phyloP scores from a whole-genome alignment of 2,113 vertebrate species.

The Pachyramphus minor region DNA sequence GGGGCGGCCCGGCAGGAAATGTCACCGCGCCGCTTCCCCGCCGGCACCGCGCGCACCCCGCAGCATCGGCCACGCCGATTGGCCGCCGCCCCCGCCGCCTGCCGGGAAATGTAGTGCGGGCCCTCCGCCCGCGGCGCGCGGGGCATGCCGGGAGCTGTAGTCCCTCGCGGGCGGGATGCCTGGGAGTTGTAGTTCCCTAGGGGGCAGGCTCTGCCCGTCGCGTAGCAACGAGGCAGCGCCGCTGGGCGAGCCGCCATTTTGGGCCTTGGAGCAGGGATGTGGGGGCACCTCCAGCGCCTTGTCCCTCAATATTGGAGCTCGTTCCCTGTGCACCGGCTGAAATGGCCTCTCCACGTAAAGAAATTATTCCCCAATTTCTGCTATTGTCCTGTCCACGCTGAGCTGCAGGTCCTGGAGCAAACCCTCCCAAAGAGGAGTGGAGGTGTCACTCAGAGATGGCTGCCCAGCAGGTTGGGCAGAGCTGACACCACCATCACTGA shows the following conservation, averaged over 20 bases:
- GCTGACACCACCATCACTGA: accelerated
- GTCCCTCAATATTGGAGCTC: accelerated
- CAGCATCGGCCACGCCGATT: neutral
- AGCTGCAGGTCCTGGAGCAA: neutral
- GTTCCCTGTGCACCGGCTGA: accelerated
- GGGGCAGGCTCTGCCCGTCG: neutral
- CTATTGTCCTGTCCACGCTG: accelerated
- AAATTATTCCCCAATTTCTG: neutral
- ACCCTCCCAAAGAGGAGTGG: accelerated
- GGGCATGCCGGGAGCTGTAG: neutral
- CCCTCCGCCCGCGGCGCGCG: accelerated
- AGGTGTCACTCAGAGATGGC: no score
- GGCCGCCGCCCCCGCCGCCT: accelerated
- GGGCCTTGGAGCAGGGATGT: accelerated
- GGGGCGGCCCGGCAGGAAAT: constrained; percentile 66
- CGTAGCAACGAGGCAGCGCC: neutral
- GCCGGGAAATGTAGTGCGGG: constrained; percentile 43
- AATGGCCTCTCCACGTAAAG: accelerated
- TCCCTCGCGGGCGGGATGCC: accelerated
- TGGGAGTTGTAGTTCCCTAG: neutral
- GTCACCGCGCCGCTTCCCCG: constrained; percentile 66
- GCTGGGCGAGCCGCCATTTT: neutral
- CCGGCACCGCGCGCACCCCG: neutral
- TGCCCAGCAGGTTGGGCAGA: neutral
- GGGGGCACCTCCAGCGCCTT: accelerated